Percentiles rank a stretch among this genome's conserved stretches.
Conservation (phyloP, 2,113 vertebrate species). For the Dendropsophus ebraccatus region DNA sequence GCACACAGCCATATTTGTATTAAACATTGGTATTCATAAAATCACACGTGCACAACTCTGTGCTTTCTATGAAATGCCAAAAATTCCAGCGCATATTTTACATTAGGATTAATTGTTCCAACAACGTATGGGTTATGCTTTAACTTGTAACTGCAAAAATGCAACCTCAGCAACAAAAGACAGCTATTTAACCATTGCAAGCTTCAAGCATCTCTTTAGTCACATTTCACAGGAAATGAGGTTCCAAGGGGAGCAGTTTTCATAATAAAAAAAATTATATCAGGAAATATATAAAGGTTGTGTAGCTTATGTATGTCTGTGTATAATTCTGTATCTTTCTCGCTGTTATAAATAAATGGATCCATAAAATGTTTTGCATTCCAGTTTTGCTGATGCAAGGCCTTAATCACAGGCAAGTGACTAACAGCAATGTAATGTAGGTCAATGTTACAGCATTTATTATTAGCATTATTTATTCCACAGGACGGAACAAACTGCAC, state of each 20-base stretch:
- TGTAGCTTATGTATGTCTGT: neutral
- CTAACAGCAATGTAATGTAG: slow-evolving; percentile 7
- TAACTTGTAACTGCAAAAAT: slow-evolving; percentile 67
- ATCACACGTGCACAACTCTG: neutral
- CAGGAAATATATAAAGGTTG: neutral
- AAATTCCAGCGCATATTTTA: slow-evolving; percentile 70
- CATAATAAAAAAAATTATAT: neutral
- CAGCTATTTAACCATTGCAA: slow-evolving; percentile 34
- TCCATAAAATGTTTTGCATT: neutral
- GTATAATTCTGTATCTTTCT: neutral
- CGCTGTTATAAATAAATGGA: neutral
- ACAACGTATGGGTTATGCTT: slow-evolving; percentile 63
- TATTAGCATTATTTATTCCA: neutral
- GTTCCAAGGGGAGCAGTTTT: neutral
- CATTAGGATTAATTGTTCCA: slow-evolving; percentile 61
- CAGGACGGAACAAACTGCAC: neutral
- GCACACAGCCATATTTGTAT: neutral
- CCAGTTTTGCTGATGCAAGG: slow-evolving; percentile 28
- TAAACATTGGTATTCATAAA: neutral
- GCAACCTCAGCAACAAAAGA: slow-evolving; percentile 54
- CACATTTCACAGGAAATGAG: neutral
- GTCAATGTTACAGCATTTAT: slow-evolving; percentile 11
- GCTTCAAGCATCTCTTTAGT: neutral
- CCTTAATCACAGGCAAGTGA: neutral
- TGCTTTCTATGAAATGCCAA: slow-evolving; percentile 68